Conservation (phyloP, 2,113 vertebrate species). For the Zosterops lateralis region DNA sequence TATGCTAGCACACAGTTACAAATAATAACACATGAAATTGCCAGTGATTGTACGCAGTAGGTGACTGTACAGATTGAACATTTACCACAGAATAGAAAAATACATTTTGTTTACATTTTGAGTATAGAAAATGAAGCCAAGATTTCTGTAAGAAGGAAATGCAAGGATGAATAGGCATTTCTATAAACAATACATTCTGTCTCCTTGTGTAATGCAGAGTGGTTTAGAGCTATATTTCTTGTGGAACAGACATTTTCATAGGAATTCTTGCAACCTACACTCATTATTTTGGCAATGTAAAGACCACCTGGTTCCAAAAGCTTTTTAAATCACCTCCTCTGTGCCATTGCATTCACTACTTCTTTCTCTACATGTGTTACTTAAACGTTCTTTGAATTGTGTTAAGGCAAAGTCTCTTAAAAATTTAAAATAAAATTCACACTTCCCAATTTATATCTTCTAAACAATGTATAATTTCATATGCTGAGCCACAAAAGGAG, state of each 20-base stretch:
- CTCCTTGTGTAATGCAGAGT: not conserved
- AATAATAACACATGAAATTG: constrained; percentile 7
- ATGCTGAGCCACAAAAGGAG: not conserved
- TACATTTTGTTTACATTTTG: not conserved
- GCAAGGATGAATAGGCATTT: not conserved
- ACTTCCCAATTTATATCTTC: not conserved
- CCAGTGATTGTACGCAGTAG: not conserved
- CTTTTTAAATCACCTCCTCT: not conserved
- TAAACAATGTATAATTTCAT: not conserved
- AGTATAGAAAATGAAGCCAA: not conserved
- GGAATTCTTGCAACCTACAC: not conserved
- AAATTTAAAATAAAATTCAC: not conserved
- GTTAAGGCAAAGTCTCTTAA: not conserved
- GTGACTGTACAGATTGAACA: not conserved
- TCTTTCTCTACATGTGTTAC: not conserved
- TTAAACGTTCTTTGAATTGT: not conserved
- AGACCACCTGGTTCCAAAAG: not conserved
- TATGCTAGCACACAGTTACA: not conserved
- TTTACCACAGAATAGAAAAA: not conserved
- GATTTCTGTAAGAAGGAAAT: not conserved
- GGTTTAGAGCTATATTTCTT: not conserved
- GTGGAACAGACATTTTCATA: not conserved
- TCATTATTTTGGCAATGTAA: not conserved
- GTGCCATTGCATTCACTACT: not conserved
- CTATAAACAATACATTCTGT: not conserved